Base-by-base conservation (phyloP, 2,888 invertebrate genomes). In the Homarus gammarus region DNA sequence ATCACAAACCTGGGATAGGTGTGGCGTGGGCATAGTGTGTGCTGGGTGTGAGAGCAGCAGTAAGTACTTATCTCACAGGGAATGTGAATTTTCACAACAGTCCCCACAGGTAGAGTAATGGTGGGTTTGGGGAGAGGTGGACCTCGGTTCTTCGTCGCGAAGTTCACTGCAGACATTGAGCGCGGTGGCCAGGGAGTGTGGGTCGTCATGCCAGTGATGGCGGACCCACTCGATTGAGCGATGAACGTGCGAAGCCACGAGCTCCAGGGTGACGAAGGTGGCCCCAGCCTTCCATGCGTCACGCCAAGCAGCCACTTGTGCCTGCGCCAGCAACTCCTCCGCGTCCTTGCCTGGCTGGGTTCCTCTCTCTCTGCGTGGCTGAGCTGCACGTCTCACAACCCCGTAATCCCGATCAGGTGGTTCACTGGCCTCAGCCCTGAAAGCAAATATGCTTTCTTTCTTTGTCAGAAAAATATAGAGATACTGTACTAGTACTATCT, bases 271-370 rank as follows among this genome's bases (percentile, higher is more conserved):
- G 51, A 91, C 77, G 82, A 91, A 91, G 36, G 27, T 82, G 31
- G 88, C 91, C 0, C 91, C 91, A 12, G 91, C 84, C 82, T 70
- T 61, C 88, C 88, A 88, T 31, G 91, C 89, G 64, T 81, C 88
- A 49, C 91, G 72, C 91, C 91, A 91, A n/a, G 88, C 85, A 18
- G 88, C 72, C 40, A 91, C 84, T 72, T 91, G 91, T 27, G 88
- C 88, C 49, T 51, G 68, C 22, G 91, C 91, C 49, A 89, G 64
- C 73, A 89, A 22, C 49, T 89, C 89, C 36, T 15, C n/a, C 22
- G 68, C 22, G 27, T 83, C 88, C 31, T 44, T 70, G 22, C 44
- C 8, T 10, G 72, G 31, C 31, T n/a, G 83, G 33, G 33, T 33
- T 22, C 18, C 33, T n/a, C 31, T 49, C 8, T 56, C 61, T 49